phyloP scores from a whole-genome alignment of 2,797 vertebrate species.

The Tragopan temminckii region DNA sequence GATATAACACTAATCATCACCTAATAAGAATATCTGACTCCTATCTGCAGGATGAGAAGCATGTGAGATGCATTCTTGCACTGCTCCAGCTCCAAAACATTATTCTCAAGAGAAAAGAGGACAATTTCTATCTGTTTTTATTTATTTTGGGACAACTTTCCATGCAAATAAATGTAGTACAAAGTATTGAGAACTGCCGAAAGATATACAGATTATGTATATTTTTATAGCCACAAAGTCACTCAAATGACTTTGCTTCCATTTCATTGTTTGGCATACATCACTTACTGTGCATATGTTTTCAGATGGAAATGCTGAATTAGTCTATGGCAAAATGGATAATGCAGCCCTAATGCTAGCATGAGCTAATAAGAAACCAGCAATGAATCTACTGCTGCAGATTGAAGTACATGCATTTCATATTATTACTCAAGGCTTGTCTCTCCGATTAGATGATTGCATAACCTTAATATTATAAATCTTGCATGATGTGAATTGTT shows the following conservation, averaged over 20 bases:
- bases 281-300: constrained; percentile 81
- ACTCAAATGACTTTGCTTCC: constrained; percentile 72
- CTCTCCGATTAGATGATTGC: constrained; percentile 86
- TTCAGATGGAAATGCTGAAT: constrained; percentile 81
- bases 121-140: neutral
- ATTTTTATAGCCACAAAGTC: constrained; percentile 67
- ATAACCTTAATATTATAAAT: constrained; percentile 86
- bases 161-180: neutral
- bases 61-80: neutral
- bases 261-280: constrained; percentile 78
- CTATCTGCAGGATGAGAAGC: neutral
- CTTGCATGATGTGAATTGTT: constrained; percentile 84
- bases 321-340: constrained; percentile 77
- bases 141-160: constrained; percentile 45
- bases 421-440: constrained; percentile 83
- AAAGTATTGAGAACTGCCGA: constrained; percentile 54
- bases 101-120: neutral
- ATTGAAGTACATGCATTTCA: constrained; percentile 80
- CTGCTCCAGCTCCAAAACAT: neutral
- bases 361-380: constrained; percentile 81
- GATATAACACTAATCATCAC: neutral
- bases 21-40: neutral
- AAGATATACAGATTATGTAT: constrained; percentile 57
- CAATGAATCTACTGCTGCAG: constrained; percentile 75
- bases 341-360: constrained; percentile 78